Base-by-base conservation (phyloP, 1,140 invertebrate species). In the Heliothis virescens region DNA sequence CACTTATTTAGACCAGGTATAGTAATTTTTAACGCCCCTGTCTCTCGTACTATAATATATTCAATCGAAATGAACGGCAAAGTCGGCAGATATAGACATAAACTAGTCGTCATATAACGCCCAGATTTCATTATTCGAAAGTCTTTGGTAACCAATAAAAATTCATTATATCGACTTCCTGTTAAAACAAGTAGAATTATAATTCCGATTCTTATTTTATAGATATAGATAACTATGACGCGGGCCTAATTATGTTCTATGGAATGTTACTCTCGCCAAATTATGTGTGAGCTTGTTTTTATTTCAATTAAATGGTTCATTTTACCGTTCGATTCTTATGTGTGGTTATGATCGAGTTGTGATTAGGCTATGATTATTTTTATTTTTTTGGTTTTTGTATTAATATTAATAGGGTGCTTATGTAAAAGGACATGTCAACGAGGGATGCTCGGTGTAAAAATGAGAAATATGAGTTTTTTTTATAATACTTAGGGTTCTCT, bases 181-280 rank as follows among this genome's bases (percentile, higher is more conserved):
- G 75, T 78, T 69, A 69, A 78, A 78, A 78, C 63, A 78, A 78
- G 75, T 78, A 18, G 62, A 47, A 69, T 78, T 69, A 78, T 76
- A 60, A 50, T 76, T 76, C 41, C 53, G 48, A 76, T 76, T 65
- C 60, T 76, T 18, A 21, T 48, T 48, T 76, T 41, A 41, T 41
- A 41, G 34, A 7, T 41, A 41, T 41, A 9, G 34, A 41, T 41
- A 41, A 5, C 3, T 41, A 41, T 48, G 55, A 59, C 26, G 62
- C 11, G 60, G 59, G 50, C 48, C 74, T 76, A 65, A 76, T 76
- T 76, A 76, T 76, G 3, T 63, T 53, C 21, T 3, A 65, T 13
- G 74, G 74, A 76, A 76, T 76, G 74, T 53, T 29, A 76, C 60
- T 65, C 73, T 76, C 59, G 73, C 73, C 41, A 74, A 74, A 74